phyloP scores from a whole-genome alignment of 2,113 vertebrate species.

The Zonotrichia leucophrys region DNA sequence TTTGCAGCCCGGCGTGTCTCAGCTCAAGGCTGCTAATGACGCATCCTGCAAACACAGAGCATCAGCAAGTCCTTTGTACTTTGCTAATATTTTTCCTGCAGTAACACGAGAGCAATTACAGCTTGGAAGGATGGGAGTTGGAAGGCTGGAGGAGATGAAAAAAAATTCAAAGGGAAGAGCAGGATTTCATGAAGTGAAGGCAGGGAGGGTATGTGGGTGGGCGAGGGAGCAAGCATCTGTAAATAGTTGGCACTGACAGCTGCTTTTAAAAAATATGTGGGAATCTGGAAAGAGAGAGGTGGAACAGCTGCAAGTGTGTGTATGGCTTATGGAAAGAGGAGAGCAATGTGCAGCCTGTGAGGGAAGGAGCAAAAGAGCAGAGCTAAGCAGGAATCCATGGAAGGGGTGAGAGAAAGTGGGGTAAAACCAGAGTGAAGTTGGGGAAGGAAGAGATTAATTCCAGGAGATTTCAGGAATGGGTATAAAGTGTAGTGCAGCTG shows the following conservation, averaged over 20 bases:
- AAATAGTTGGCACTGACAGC: constrained; percentile 22
- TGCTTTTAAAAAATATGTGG: constrained; percentile 11
- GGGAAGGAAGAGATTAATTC: not conserved
- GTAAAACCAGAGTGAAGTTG: not conserved
- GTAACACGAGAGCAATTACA: constrained; percentile 16
- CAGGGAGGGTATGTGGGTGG: not conserved
- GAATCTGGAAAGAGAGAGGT: not conserved
- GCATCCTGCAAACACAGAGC: constrained; percentile 30
- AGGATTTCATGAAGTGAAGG: not conserved
- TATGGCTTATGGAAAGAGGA: not conserved
- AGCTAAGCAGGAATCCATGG: not conserved
- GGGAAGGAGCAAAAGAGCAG: not conserved
- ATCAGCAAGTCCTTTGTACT: constrained; percentile 47
- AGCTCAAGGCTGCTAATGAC: constrained; percentile 60
- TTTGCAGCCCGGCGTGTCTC: not conserved
- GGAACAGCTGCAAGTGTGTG: not conserved
- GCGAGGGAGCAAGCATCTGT: constrained; percentile 10
- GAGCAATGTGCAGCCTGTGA: not conserved
- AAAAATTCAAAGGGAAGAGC: not conserved
- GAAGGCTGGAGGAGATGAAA: not conserved
- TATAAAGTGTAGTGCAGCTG: not conserved
- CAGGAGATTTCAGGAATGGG: not conserved
- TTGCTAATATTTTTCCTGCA: constrained; percentile 23
- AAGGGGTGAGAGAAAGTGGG: not conserved
- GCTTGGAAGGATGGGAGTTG: constrained; percentile 9